Percentiles rank a stretch among this genome's conserved stretches.
phyloP scores from a whole-genome alignment of 2,797 vertebrate species.

The Siniperca scherzeri region DNA sequence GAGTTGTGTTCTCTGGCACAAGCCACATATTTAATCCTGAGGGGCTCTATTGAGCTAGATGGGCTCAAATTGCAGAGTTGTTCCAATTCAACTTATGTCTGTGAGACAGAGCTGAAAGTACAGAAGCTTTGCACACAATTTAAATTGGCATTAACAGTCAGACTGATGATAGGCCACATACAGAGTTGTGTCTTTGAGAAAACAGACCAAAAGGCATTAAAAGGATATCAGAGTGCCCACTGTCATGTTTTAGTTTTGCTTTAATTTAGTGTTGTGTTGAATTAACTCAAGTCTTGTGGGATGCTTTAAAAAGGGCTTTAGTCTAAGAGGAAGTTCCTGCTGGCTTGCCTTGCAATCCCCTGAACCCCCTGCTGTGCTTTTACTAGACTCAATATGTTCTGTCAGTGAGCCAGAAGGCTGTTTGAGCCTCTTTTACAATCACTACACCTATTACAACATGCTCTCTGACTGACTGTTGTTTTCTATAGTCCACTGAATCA shows the following conservation, averaged over 20 bases:
- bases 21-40: constrained; percentile 13
- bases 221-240: not conserved
- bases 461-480: constrained; percentile 30
- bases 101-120: constrained; percentile 15
- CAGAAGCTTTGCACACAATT: constrained; percentile 8
- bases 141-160: not conserved
- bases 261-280: constrained; percentile 34
- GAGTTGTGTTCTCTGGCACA: constrained; percentile 29
- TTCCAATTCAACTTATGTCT: constrained; percentile 2
- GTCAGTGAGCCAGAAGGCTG: constrained; percentile 65
- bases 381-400: constrained; percentile 65
- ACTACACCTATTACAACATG: constrained; percentile 38
- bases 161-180: not conserved
- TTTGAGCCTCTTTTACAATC: constrained; percentile 52
- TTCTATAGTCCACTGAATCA: constrained; percentile 11
- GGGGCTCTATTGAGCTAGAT: constrained; percentile 6
- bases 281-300: constrained; percentile 31
- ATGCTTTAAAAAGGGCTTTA: constrained; percentile 42
- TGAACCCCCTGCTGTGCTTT: constrained; percentile 57
- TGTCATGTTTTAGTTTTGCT: constrained; percentile 20
- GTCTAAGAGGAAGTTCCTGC: constrained; percentile 64
- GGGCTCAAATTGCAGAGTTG: constrained; percentile 29
- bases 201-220: constrained; percentile 3
- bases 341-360: constrained; percentile 46
- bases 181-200: constrained; percentile 4